Evolutionary conservation across 2,113 vertebrate genomes (phyloP).

Genomic region (Hippoglossus stenolepis): DNA sequence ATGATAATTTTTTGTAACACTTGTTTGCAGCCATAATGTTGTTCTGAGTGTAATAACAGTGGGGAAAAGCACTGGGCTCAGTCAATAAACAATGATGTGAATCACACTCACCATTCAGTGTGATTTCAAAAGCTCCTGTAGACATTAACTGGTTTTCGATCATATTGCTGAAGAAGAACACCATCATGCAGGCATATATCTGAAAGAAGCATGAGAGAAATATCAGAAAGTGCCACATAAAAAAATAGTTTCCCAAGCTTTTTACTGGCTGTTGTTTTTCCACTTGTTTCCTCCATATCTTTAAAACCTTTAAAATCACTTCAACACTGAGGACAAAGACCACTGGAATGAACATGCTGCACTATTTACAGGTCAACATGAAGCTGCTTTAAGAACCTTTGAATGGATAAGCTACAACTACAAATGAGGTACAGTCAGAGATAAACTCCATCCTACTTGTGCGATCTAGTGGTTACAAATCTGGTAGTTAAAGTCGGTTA

Average conservation of each 20-base stretch:
- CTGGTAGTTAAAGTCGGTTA: too few species aligned
- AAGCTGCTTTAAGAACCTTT: too few species aligned
- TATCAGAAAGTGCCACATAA: not conserved
- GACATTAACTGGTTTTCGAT: conserved; percentile 99
- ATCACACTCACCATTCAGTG: conserved; percentile 90
- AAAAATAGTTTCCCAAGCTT: not conserved
- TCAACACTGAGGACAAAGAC: too few species aligned
- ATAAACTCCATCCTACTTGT: too few species aligned
- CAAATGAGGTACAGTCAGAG: too few species aligned
- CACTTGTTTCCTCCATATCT: not conserved
- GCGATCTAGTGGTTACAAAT: too few species aligned
- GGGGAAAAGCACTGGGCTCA: not conserved
- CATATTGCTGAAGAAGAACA: conserved; percentile 99
- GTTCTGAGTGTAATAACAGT: not conserved
- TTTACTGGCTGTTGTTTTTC: too few species aligned
- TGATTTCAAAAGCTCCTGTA: conserved; percentile 98
- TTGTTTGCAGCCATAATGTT: not conserved
- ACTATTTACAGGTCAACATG: too few species aligned
- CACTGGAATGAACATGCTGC: too few species aligned
- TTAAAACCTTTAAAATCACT: not conserved
- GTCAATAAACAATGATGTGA: not conserved
- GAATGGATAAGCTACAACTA: too few species aligned
- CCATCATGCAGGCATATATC: conserved; percentile 99
- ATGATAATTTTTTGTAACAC: too few species aligned
- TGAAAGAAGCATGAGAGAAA: conserved; percentile 68